Evolutionary conservation across 2,888 invertebrate genomes (phyloP).

Genomic region (Branchipolynoe longqiensis): DNA sequence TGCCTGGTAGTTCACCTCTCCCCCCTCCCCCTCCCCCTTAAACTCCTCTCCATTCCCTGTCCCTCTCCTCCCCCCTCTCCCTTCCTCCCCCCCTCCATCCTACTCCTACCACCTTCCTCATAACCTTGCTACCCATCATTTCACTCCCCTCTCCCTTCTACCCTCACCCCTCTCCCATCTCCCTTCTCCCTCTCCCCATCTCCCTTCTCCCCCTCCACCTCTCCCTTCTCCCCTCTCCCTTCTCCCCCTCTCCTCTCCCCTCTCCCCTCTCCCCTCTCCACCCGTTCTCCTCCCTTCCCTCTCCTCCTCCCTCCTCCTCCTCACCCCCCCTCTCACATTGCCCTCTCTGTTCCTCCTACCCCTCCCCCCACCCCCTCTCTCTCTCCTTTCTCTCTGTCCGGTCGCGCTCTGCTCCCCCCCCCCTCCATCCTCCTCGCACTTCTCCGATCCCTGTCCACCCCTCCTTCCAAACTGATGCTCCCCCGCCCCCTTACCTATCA

Average conservation of each 20-base stretch:
- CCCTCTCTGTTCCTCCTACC: not conserved
- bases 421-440: not conserved
- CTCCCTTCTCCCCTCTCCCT: not conserved
- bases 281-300: not conserved
- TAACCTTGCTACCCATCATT: not conserved
- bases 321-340: not conserved
- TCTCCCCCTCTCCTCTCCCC: not conserved
- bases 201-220: not conserved
- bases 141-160: not conserved
- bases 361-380: not conserved
- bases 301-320: not conserved
- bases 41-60: no score
- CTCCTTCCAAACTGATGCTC: no score
- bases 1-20: no score
- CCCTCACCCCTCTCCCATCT: not conserved
- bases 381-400: not conserved
- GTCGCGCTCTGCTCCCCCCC: not conserved
- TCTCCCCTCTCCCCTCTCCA: not conserved
- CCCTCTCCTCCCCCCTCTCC: not conserved
- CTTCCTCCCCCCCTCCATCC: not conserved
- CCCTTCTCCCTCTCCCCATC: not conserved
- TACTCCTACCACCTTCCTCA: not conserved
- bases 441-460: not conserved
- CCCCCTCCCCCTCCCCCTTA: no score
- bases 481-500: no score